Evolutionary conservation across 92 coral and sea anemone genomes (phyloP), one percentile per base, ranked within the genome.

Genomic region (Hydrozoanthus gracilis): DNA sequence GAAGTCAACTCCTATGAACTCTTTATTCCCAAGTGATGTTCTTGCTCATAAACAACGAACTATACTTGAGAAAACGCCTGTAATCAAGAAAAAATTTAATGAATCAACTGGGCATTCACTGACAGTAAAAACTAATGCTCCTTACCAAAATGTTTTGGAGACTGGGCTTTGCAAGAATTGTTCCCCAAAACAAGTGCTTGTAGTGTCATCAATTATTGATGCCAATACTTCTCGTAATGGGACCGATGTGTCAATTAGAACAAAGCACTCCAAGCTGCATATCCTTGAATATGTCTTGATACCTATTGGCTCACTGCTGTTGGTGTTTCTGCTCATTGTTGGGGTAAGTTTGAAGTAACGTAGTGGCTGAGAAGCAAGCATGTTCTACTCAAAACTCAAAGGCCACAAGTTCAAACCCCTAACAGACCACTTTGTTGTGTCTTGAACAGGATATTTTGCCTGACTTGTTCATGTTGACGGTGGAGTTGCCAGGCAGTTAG

Each of bases 261-360:
- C 70, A 66, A 64, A 86, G 48, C 86, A 80, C 55, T 87, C 87
- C 82, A 78, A 71, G 50, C 27, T 46, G 58, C 76, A 76, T 71
- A 74, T 93, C 13, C 89, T 93, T 48, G 61, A 67, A 52, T 93
- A 91, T 86, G 72, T 83, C 27, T 78, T 93, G 54, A 93, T 91
- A 78, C 96, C 96, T 0, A 47, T 82, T 47, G 91, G 96, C 9
- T 90, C 88, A 58, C 35, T 93, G 67, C 35, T 91, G 84, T 48
- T 88, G 6, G 20, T 89, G 17, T 54, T 89, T 77, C 71, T 83
- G 11, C 20, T 83, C 20, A 79, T 65, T 72, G 88, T 62, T 51
- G 20, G 90, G 90, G 96, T 93, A 51, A 93, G 94, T 89, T 16
- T 48, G 27, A 6, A 80, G 5, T 12, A 47, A 27, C 39, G 39